phyloP scores from a whole-genome alignment of 1,140 invertebrate species.

The Tribolium castaneum region DNA sequence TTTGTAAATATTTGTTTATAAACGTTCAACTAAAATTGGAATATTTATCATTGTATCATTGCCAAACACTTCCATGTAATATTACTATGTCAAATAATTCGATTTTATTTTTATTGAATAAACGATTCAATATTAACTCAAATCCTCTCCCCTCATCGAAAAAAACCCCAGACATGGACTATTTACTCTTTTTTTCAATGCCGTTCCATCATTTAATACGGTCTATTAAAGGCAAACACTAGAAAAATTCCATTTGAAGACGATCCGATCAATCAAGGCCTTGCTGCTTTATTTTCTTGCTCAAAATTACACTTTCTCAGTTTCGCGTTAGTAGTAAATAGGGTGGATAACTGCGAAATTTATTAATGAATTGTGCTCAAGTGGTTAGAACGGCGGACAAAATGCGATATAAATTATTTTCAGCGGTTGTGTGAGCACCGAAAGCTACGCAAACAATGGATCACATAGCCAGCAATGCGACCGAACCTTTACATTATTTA shows the following conservation, averaged over 20 bases:
- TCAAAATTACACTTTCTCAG: background rate
- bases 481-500: slow-evolving; percentile 14
- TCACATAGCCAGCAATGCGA: background rate
- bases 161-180: too few relatives aligned
- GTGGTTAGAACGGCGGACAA: background rate
- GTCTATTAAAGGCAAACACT: too few relatives aligned
- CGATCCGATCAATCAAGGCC: background rate
- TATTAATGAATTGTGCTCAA: background rate
- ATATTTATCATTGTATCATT: slow-evolving; percentile 37
- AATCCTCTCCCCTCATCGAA: too few relatives aligned
- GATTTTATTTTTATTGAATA: slow-evolving; percentile 43
- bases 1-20: slow-evolving; percentile 54
- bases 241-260: background rate
- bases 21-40: slow-evolving; percentile 35
- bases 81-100: slow-evolving; percentile 31
- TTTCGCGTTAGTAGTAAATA: background rate
- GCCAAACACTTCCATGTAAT: slow-evolving; percentile 39
- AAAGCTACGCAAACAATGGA: background rate
- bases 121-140: slow-evolving; percentile 1
- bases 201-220: background rate
- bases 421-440: background rate
- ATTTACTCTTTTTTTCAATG: background rate
- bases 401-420: slow-evolving; percentile 25
- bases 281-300: background rate
- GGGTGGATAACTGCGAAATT: background rate